Percentiles rank a stretch among this genome's conserved stretches.
Evolutionary conservation across 2,797 vertebrate species (phyloP).

Genomic region (Chloroceryle inda): DNA sequence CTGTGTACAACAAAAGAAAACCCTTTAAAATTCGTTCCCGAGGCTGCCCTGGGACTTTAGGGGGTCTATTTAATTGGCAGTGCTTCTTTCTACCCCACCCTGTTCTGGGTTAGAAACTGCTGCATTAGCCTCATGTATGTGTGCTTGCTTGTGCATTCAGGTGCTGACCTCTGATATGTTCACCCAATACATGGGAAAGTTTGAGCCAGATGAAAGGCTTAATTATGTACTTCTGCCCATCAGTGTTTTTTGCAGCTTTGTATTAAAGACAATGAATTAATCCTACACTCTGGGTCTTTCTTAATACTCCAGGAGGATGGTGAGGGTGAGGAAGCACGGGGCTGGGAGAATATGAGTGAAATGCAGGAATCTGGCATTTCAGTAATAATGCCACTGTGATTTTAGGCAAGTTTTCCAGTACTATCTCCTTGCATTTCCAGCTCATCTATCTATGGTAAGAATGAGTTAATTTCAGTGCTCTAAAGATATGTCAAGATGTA

Average conservation of each 20-base stretch:
- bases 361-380: neutral
- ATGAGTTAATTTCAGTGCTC: neutral
- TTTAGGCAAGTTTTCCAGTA: neutral
- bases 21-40: neutral
- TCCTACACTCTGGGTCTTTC: neutral
- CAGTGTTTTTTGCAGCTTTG: neutral
- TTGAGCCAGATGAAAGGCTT: neutral
- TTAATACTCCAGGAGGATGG: neutral
- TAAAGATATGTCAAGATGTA: neutral
- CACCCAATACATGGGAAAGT: neutral
- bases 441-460: neutral
- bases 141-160: neutral
- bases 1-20: constrained; percentile 1
- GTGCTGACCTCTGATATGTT: neutral
- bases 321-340: neutral
- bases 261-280: neutral
- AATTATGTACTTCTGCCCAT: neutral
- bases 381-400: neutral
- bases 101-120: neutral
- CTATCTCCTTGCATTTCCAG: neutral
- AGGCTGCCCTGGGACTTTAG: neutral
- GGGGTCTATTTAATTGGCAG: constrained; percentile 55
- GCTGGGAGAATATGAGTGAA: neutral
- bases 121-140: neutral
- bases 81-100: neutral